Base-by-base conservation (phyloP, 2,797 vertebrate genomes). In the Lepus oiostolus region DNA sequence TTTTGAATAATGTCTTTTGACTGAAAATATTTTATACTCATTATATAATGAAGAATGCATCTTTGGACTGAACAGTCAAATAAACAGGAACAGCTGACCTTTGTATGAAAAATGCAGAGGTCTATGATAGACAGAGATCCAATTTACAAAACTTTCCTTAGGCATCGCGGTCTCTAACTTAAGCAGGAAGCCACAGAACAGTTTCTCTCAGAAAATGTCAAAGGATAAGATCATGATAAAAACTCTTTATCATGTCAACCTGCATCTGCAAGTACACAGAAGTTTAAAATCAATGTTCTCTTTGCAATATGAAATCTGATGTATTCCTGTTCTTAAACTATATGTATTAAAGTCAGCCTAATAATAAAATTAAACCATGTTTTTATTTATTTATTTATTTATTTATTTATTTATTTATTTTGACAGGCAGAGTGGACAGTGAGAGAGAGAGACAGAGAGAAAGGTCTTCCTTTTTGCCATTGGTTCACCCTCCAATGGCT, bases 11-110 rank as follows among this genome's bases (percentile, higher is more conserved):
- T 19, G 70, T 58, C 72, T 92, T 35, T 58, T 35, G 13, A 74
- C 19, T 79, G 50, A 71, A 90, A 87, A 90, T 58, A 85, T 30
- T 32, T 85, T 85, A 92, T 13, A 68, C 38, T 83, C 83, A 81
- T 81, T 75, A 35, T 28, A 30, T 60, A 89, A 85, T 10, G 71
- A 10, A 90, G 35, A 87, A 74, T 42, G 50, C 10, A 65, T 30
- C 67, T 88, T 87, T 77, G 50, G n/a, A 88, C 47, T 67, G 4
- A 77, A 82, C 3, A 85, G 12, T 79, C 42, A 54, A 62, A 60
- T 62, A 68, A 47, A 76, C 5, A 93, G 87, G 42, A 62, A 75
- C 28, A 75, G 32, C 4, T 67, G 68, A 91, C 26, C 79, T 91
- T 71, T 85, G 60, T 52, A 65, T 54, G 38, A 94, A 81, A 85